Percentiles rank a stretch among this genome's conserved stretches.
phyloP scores from a whole-genome alignment of 2,797 vertebrate genomes.

The Gorsachius magnificus region DNA sequence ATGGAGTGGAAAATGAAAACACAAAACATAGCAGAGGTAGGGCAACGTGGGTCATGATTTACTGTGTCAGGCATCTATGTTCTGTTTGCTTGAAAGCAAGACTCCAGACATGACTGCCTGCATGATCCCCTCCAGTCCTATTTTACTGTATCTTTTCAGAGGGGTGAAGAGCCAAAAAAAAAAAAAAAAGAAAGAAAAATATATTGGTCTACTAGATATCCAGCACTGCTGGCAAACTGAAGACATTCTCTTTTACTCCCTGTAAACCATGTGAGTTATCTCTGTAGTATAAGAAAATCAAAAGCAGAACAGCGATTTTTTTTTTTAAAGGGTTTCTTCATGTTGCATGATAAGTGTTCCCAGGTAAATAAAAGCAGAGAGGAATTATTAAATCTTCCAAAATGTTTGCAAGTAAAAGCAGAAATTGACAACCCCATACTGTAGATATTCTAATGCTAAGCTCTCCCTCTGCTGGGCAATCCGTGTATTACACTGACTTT shows the following conservation, averaged over 20 bases:
- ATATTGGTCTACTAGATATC: background rate
- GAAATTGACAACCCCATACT: background rate
- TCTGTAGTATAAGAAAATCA: background rate
- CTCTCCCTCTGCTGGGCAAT: constrained; percentile 72
- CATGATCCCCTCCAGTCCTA: background rate
- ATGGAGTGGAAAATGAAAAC: background rate
- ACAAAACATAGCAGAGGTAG: background rate
- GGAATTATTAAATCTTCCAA: background rate
- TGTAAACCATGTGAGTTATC: background rate
- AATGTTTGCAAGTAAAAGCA: background rate
- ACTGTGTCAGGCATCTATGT: background rate
- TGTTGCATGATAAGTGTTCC: background rate
- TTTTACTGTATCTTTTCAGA: background rate
- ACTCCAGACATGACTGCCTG: background rate
- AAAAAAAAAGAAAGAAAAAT: background rate
- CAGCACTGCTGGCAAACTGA: background rate
- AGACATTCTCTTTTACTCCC: background rate
- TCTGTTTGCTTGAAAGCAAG: background rate
- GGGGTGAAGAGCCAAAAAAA: background rate
- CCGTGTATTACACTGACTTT: background rate
- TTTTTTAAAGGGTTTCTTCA: background rate
- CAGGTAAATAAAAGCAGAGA: background rate
- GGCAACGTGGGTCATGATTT: background rate
- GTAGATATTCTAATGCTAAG: constrained; percentile 44
- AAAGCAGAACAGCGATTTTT: background rate